phyloP scores from a whole-genome alignment of 2,113 vertebrate species.

The Tylochromis polylepis region DNA sequence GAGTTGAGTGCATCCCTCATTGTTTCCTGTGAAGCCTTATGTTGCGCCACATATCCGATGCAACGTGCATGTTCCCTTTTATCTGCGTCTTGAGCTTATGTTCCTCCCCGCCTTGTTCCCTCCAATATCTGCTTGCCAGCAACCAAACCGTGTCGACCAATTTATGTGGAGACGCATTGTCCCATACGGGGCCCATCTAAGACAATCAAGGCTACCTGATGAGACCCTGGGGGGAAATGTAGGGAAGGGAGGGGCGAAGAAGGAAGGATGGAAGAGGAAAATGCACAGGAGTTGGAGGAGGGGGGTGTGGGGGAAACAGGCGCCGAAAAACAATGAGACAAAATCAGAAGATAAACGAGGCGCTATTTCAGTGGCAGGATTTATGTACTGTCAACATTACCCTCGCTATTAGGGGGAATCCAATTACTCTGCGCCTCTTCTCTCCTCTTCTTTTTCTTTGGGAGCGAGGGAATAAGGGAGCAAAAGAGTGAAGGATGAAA shows the following conservation, averaged over 20 bases:
- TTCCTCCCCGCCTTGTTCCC: conserved; percentile 24
- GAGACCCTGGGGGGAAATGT: conserved; percentile 56
- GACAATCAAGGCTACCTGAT: conserved; percentile 65
- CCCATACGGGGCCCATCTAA: conserved; percentile 47
- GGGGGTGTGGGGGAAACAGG: conserved; percentile 42
- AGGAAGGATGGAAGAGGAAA: not conserved
- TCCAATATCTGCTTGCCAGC: conserved; percentile 35
- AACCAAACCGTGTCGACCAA: conserved; percentile 41
- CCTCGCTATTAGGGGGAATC: conserved; percentile 75
- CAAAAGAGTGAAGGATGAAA: conserved; percentile 53
- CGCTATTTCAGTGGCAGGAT: conserved; percentile 76
- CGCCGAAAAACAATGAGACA: conserved; percentile 67
- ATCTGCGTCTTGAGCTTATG: conserved; percentile 26
- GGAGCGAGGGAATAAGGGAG: conserved; percentile 44
- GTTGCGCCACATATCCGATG: conserved; percentile 13
- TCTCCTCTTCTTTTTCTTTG: conserved; percentile 46
- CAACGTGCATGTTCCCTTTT: conserved; percentile 14
- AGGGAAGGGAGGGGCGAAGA: not conserved
- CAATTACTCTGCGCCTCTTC: conserved; percentile 74
- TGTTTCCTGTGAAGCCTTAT: conserved; percentile 36
- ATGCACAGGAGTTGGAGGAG: conserved; percentile 11
- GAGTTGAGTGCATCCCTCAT: conserved; percentile 36
- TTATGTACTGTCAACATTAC: conserved; percentile 82
- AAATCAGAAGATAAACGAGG: conserved; percentile 77
- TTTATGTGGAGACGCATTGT: conserved; percentile 45